Evolutionary conservation across 2,797 vertebrate genomes (phyloP).

Genomic region (Ceryle rudis): DNA sequence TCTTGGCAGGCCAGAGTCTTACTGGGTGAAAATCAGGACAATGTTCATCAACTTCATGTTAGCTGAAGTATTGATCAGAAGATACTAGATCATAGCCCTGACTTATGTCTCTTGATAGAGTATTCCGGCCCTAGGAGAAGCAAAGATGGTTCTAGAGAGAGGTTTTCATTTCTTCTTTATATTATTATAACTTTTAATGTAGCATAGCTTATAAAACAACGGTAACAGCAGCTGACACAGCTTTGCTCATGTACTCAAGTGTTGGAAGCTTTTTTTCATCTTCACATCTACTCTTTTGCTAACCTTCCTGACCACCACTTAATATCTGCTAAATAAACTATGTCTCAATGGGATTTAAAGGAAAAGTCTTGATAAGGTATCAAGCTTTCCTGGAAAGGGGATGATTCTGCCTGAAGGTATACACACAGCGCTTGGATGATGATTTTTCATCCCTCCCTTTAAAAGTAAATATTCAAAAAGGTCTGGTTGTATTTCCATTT

Average conservation of each 20-base stretch:
- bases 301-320: not conserved
- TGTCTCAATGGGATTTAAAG: not conserved
- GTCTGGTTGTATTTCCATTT: slow-evolving; percentile 19
- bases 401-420: not conserved
- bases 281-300: not conserved
- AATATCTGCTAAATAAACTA: slow-evolving; percentile 6
- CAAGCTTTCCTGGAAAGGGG: slow-evolving; percentile 12
- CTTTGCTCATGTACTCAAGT: not conserved
- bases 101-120: not conserved
- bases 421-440: not conserved
- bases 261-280: not conserved
- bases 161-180: not conserved
- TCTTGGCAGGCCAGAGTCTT: not conserved
- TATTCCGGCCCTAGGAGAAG: not conserved
- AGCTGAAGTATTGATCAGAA: not conserved
- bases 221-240: not conserved
- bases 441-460: slow-evolving; percentile 1
- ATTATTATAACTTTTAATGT: not conserved
- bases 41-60: not conserved
- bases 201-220: not conserved
- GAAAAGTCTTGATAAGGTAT: not conserved
- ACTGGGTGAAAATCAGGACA: not conserved
- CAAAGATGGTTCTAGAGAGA: not conserved
- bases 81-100: not conserved
- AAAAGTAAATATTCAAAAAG: slow-evolving; percentile 45